Conservation (phyloP, 30 jellyfish, hydroid and myxozoan species). For the Aurelia aurita complex sp. Pacific region DNA sequence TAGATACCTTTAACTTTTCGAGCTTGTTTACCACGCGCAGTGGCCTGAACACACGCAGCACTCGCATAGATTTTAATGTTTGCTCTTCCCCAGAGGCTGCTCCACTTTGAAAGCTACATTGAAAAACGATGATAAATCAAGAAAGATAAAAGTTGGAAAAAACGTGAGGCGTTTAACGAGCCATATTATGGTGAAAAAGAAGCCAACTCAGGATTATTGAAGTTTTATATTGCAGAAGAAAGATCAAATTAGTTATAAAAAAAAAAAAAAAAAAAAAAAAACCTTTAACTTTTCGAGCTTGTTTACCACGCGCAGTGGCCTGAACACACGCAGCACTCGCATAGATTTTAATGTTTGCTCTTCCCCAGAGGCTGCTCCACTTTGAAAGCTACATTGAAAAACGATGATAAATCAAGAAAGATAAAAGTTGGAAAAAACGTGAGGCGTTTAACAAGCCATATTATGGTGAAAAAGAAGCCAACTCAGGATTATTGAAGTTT, state of each 20-base stretch:
- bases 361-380: slow-evolving; percentile 54
- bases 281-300: slow-evolving; percentile 90
- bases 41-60: slow-evolving; percentile 93
- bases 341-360: slow-evolving; percentile 82
- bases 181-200: no score
- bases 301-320: slow-evolving; percentile 94
- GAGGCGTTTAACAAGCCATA: no score
- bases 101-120: slow-evolving; percentile 51
- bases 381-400: slow-evolving; percentile 44
- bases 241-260: no score
- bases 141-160: no score
- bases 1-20: slow-evolving; percentile 77
- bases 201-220: no score
- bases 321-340: slow-evolving; percentile 93
- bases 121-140: neutral
- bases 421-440: no score
- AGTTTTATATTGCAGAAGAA: no score
- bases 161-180: no score
- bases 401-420: neutral
- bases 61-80: slow-evolving; percentile 87
- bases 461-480: no score
- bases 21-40: slow-evolving; percentile 91
- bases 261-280: no score
- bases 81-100: slow-evolving; percentile 68
- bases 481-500: no score